phyloP scores from a whole-genome alignment of 2,797 vertebrate genomes.

The Acanthurus tractus region DNA sequence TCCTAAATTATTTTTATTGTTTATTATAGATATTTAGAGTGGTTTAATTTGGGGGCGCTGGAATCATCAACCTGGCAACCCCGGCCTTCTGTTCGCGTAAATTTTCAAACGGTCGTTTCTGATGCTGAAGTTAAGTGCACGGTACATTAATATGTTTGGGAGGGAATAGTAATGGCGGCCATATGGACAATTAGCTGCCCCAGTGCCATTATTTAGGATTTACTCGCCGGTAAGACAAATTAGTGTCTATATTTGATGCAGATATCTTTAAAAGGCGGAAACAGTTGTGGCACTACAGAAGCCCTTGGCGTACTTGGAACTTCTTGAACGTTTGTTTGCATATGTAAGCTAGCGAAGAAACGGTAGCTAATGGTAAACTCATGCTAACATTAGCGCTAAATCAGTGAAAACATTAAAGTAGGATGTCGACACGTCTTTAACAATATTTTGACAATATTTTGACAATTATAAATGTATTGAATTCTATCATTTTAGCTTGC shows the following conservation, averaged over 20 bases:
- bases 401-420: not conserved
- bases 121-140: no score
- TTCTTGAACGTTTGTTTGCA: not conserved
- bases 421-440: not conserved
- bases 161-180: no score
- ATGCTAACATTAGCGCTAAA: not conserved
- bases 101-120: not conserved
- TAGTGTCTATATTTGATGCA: rapidly evolving
- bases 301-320: not conserved
- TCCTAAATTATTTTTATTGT: no score
- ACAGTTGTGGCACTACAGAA: no score
- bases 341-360: not conserved
- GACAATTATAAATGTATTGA: no score
- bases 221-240: not conserved
- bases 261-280: not conserved
- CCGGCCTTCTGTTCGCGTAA: not conserved
- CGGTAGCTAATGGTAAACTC: not conserved
- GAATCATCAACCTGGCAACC: no score
- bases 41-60: no score
- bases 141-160: no score
- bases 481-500: no score
- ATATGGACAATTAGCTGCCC: rapidly evolving
- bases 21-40: no score
- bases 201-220: not conserved
- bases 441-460: not conserved